These are phyloP conservation scores for Butorides virescens DNA, from an alignment of 2,113 vertebrate species.

Conservation along the genomic window DNA sequence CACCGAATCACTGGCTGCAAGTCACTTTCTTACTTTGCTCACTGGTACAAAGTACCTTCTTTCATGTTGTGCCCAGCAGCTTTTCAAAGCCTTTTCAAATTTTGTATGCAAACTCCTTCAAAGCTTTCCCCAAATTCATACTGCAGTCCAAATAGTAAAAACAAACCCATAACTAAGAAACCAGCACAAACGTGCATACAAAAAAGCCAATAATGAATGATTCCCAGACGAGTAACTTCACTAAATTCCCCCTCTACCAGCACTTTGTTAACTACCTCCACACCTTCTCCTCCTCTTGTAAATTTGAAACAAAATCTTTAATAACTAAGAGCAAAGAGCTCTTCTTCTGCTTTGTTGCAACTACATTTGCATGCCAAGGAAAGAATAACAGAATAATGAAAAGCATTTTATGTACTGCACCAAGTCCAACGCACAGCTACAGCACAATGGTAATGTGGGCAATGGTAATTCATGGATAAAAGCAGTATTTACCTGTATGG, in stretches of 20 bases:
- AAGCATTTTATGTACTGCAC: background rate
- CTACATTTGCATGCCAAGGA: background rate
- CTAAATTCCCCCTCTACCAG: background rate
- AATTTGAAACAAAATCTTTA: background rate
- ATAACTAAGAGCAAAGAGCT: background rate
- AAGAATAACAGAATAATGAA: background rate
- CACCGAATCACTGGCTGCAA: background rate
- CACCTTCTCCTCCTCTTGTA: background rate
- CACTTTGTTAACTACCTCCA: background rate
- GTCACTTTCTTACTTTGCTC: background rate
- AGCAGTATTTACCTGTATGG: conserved; percentile 84
- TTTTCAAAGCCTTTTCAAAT: conserved; percentile 7
- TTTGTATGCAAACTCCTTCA: background rate
- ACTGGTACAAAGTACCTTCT: background rate
- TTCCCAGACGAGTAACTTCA: background rate
- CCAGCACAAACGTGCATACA: background rate
- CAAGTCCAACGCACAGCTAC: background rate
- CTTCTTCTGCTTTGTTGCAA: background rate
- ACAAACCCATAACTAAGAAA: background rate
- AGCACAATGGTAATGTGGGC: background rate
- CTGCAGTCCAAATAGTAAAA: background rate
- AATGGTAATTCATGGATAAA: background rate
- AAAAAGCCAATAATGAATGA: background rate
- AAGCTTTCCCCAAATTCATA: background rate
- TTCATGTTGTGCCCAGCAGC: background rate